Evolutionary conservation across 2,888 invertebrate species (phyloP), one percentile per base, ranked within the genome.

Genomic region (Cheilosia grossa): DNA sequence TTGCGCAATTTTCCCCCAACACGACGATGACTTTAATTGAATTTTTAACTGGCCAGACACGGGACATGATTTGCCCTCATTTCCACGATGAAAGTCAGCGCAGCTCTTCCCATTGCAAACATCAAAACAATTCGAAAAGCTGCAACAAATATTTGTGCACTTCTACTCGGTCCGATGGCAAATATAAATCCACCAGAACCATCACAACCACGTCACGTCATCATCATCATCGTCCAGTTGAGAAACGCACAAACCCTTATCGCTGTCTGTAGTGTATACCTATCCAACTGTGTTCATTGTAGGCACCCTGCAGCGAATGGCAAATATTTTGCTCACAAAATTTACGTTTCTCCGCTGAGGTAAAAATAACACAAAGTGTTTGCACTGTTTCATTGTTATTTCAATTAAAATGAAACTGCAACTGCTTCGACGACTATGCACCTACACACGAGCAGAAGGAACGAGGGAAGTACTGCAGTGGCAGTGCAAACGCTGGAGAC

Each of bases 281-380:
- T 33, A 9, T 21, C 4, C 21, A 4, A 21, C 10, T 51, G 13
- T 24, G 24, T 10, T 51, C 51, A 64, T 72, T 56, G 37, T n/a
- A 30, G 27, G 59, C 75, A 75, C 70, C 75, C 63, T 81, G 72
- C 85, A 81, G 85, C 81, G 56, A 75, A 75, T 75, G 56, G 75
- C 75, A 81, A 81, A 81, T 81, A 85, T 81, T 85, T 85, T 77
- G 66, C 67, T 85, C 75, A 58, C 75, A 77, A 85, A 85, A 85
- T 85, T 66, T 85, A 81, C 85, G 75, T 85, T 81, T 40, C 72
- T 77, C 66, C 75, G 58, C 75, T 67, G 75, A 85, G 85, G 85
- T 85, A 85, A 67, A 72, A 85, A 85, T 81, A 85, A 70, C 81
- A 85, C 81, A 85, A 82, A 82, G 75, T 85, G 85, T 85, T 85